Conservation (phyloP, 2,113 vertebrate genomes). For the Engystomops pustulosus region DNA sequence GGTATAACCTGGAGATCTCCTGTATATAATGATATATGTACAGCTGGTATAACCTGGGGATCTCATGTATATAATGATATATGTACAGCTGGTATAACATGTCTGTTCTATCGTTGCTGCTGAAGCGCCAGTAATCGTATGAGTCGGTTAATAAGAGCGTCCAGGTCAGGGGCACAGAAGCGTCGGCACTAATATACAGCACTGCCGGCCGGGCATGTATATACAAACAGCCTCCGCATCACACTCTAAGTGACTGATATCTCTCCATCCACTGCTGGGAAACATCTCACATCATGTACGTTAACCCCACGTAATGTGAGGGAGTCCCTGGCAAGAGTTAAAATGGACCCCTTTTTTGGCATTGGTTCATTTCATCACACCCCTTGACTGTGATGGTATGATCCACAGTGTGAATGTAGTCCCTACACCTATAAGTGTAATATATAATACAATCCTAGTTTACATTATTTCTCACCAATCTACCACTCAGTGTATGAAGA, state of each 20-base stretch:
- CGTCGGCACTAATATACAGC: constrained; percentile 22
- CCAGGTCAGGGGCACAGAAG: constrained; percentile 21
- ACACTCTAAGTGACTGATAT: neutral
- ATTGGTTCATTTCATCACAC: neutral
- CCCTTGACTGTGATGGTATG: neutral
- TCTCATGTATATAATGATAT: no score
- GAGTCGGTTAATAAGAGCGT: constrained; percentile 11
- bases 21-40: no score
- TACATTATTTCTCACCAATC: no score
- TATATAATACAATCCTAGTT: no score
- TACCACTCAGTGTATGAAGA: neutral
- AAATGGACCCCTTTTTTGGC: neutral
- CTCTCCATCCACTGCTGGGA: neutral
- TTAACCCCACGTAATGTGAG: neutral
- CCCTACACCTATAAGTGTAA: neutral
- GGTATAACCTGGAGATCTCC: no score
- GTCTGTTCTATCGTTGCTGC: no score
- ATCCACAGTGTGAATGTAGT: neutral
- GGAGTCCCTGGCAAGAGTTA: no score
- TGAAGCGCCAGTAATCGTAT: neutral
- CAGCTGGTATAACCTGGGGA: no score
- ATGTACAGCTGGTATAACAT: no score
- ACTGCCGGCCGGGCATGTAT: constrained; percentile 22
- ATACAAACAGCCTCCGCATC: neutral
- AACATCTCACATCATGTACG: neutral